Conservation (phyloP, 2,797 vertebrate species). For the Melanotaenia boesemani region DNA sequence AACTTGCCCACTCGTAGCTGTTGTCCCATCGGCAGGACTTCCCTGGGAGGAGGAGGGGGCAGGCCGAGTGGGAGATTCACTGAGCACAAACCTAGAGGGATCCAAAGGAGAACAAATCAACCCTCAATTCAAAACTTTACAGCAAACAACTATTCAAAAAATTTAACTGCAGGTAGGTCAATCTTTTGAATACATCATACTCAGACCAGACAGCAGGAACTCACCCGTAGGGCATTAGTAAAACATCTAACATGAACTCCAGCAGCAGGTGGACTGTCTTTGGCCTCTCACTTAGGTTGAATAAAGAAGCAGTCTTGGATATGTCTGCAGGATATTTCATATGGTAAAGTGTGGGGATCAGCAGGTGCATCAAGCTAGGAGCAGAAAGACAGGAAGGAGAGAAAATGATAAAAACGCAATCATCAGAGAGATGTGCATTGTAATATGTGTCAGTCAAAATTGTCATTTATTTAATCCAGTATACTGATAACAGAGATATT, state of each 20-base stretch:
- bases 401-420: background rate
- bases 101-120: background rate
- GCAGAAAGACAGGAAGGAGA: constrained; percentile 62
- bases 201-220: constrained; percentile 37
- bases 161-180: no score
- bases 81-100: constrained; percentile 92
- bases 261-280: constrained; percentile 96
- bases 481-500: background rate
- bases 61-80: constrained; percentile 93
- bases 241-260: constrained; percentile 98
- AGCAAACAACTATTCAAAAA: no score
- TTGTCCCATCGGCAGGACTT: constrained; percentile 78
- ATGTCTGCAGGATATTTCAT: constrained; percentile 95
- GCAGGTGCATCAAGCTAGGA: constrained; percentile 96
- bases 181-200: background rate
- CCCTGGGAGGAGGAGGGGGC: constrained; percentile 87
- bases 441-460: background rate
- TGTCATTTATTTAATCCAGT: no score
- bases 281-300: constrained; percentile 97
- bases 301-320: constrained; percentile 88
- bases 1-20: constrained; percentile 77
- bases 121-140: background rate
- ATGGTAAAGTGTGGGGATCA: constrained; percentile 97
- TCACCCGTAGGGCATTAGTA: constrained; percentile 99
- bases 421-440: background rate